A percentile compares a stretch with the other conserved stretches of the same genome.
These are phyloP conservation scores for Endomychus coccineus DNA, from an alignment of 2,888 invertebrate genomes.

Conservation along the genomic window DNA sequence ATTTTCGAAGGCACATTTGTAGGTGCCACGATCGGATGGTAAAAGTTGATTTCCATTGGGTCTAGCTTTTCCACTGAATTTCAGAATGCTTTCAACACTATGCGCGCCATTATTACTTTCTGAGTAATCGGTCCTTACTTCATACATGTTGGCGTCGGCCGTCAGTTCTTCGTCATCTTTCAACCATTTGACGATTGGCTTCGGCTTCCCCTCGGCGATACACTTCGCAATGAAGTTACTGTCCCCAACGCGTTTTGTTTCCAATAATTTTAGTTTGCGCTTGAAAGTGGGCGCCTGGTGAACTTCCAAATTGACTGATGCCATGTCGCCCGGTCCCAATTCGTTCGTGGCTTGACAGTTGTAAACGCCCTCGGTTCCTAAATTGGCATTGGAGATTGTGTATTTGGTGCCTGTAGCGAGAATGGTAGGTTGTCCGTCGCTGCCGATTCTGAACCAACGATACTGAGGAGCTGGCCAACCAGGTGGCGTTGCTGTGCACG, in stretches of 20 bases:
- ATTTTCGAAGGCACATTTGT: slow-evolving; percentile 82
- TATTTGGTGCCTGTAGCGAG: slow-evolving; percentile 64
- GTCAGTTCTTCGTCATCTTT: slow-evolving; percentile 78
- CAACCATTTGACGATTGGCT: slow-evolving; percentile 76
- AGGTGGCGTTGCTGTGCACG: slow-evolving; percentile 79
- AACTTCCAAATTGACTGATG: slow-evolving; percentile 76
- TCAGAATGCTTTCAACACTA: slow-evolving; percentile 74
- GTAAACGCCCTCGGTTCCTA: slow-evolving; percentile 81
- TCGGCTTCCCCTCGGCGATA: slow-evolving; percentile 82
- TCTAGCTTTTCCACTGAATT: slow-evolving; percentile 71
- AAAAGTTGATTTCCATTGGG: slow-evolving; percentile 69
- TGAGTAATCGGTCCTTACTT: slow-evolving; percentile 70
- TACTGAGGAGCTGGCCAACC: slow-evolving; percentile 91
- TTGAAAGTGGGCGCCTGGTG: slow-evolving; percentile 83
- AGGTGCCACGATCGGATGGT: slow-evolving; percentile 79
- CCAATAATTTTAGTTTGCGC: slow-evolving; percentile 73
- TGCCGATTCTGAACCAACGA: slow-evolving; percentile 79
- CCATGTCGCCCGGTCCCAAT: slow-evolving; percentile 77
- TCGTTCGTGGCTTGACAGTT: slow-evolving; percentile 87
- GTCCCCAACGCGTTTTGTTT: slow-evolving; percentile 73
- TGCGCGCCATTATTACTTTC: slow-evolving; percentile 73
- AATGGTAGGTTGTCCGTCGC: slow-evolving; percentile 56
- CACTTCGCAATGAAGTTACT: slow-evolving; percentile 73
- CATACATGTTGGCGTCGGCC: slow-evolving; percentile 69
- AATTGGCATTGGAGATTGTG: slow-evolving; percentile 76